These are phyloP conservation scores for Cheirogaleus medius DNA, from an alignment of 2,113 vertebrate species.

Conservation along the genomic window DNA sequence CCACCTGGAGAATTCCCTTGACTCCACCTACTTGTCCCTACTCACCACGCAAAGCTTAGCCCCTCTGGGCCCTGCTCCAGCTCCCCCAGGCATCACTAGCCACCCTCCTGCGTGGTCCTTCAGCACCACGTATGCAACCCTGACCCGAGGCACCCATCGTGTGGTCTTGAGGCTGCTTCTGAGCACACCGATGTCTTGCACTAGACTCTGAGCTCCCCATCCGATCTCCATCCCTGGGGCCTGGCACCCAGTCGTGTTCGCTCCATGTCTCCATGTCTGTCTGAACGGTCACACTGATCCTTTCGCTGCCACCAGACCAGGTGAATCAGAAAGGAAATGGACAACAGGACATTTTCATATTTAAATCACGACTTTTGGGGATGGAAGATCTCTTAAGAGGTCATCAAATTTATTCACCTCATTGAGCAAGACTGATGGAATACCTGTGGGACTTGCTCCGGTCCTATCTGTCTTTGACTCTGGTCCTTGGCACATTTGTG, in stretches of 20 bases:
- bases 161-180: not conserved
- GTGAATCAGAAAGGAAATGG: not conserved
- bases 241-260: not conserved
- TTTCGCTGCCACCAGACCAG: not conserved
- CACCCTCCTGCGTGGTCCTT: not conserved
- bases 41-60: not conserved
- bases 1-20: not conserved
- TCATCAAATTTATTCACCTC: not conserved
- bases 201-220: not conserved
- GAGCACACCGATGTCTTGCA: not conserved
- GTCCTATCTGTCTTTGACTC: not conserved
- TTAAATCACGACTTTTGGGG: not conserved
- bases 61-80: not conserved
- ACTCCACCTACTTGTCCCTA: not conserved
- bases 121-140: not conserved
- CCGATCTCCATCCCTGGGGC: not conserved
- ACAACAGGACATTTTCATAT: not conserved
- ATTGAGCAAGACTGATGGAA: not conserved
- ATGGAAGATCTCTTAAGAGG: not conserved
- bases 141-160: not conserved
- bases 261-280: not conserved
- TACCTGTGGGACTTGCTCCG: not conserved
- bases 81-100: not conserved
- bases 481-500: not conserved
- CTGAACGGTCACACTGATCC: not conserved